Conservation (phyloP, 23 tunicate genomes). For the Ciona savignyi region DNA sequence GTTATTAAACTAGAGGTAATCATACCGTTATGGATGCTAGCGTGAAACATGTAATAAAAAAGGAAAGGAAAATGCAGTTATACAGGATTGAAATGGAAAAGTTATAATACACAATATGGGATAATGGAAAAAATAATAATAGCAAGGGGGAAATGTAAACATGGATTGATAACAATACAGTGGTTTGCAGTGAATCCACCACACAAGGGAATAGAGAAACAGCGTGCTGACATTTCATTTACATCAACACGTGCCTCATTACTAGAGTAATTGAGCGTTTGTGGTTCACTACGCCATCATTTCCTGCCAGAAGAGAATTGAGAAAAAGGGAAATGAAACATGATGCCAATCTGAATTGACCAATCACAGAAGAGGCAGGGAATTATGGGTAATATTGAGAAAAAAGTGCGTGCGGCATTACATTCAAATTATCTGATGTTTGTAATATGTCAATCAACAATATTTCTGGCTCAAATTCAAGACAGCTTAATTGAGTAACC, state of each 20-base stretch:
- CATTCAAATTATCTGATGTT: neutral
- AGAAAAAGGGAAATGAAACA: slow-evolving; percentile 1
- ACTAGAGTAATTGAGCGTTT: slow-evolving; percentile 1
- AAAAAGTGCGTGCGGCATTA: neutral
- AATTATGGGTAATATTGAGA: slow-evolving; percentile 36
- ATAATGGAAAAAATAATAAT: too few species aligned
- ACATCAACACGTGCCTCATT: neutral
- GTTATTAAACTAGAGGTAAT: too few species aligned
- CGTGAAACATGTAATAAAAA: too few species aligned
- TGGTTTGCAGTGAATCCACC: too few species aligned
- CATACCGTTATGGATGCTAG: too few species aligned
- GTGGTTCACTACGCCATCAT: slow-evolving; percentile 3
- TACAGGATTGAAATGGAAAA: too few species aligned
- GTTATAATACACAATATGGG: too few species aligned
- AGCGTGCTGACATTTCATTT: too few species aligned
- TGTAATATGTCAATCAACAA: neutral
- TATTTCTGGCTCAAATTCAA: neutral
- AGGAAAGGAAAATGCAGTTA: too few species aligned
- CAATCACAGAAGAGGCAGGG: slow-evolving; percentile 28
- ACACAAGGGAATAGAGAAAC: too few species aligned
- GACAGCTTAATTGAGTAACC: neutral
- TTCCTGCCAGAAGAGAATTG: slow-evolving; percentile 14
- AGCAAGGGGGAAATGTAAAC: too few species aligned
- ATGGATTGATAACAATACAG: too few species aligned
- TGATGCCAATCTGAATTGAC: slow-evolving; percentile 2